Conservation (phyloP, 2,113 vertebrate species). For the Anguilla japonica region DNA sequence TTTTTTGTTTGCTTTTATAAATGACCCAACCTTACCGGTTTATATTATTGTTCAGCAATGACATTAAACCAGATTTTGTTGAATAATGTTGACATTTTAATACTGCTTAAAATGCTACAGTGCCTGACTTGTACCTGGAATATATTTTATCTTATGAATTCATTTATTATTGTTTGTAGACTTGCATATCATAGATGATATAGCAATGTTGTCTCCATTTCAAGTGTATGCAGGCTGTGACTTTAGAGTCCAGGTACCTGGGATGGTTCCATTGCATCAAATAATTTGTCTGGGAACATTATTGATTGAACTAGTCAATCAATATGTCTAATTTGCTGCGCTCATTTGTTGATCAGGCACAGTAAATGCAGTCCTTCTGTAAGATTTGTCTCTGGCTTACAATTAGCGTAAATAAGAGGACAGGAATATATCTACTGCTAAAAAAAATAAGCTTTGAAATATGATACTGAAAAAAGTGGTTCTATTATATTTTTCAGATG, state of each 20-base stretch:
- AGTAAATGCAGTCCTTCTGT: not conserved
- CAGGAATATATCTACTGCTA: not conserved
- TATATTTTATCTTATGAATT: not conserved
- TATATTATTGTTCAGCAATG: not conserved
- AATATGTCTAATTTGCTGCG: not conserved
- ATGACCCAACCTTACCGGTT: not conserved
- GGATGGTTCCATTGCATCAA: no score
- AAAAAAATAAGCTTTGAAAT: not conserved
- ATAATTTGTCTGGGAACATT: no score
- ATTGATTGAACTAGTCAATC: not conserved
- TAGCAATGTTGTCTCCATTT: not conserved
- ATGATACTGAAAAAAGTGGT: not conserved
- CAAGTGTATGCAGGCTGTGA: not conserved
- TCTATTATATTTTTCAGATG: not conserved
- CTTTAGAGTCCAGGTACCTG: no score
- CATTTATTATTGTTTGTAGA: not conserved
- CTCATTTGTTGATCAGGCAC: not conserved
- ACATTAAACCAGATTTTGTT: not conserved
- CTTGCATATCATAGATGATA: not conserved
- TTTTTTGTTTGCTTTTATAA: not conserved
- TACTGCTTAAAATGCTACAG: not conserved
- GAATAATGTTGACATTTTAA: conserved; percentile 3
- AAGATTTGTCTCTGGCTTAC: not conserved
- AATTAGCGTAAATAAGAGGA: not conserved
- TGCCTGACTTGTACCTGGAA: not conserved